Conservation (phyloP, 2,797 vertebrate genomes). For the Dicrostonyx torquatus region DNA sequence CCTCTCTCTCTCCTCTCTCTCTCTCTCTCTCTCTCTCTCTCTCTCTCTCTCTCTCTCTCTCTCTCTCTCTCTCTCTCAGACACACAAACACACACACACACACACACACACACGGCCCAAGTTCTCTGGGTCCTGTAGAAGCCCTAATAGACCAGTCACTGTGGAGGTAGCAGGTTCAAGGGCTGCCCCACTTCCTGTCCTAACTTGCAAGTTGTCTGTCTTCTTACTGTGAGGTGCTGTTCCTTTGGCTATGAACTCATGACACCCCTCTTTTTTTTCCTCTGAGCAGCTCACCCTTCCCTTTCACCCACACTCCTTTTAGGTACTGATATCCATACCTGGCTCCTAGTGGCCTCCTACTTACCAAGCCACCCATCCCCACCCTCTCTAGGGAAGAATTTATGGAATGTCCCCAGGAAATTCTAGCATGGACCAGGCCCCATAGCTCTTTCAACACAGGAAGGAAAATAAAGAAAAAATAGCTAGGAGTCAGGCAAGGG, state of each 20-base stretch:
- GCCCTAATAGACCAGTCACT: not conserved
- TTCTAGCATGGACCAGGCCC: conserved; percentile 55
- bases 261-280: not conserved
- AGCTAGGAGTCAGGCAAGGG: conserved; percentile 57
- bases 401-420: conserved; percentile 80
- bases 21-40: not conserved
- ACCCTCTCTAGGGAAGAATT: conserved; percentile 73
- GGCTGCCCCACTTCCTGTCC: conserved; percentile 3
- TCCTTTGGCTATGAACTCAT: conserved; percentile 64
- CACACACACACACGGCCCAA: not conserved
- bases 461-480: conserved; percentile 76
- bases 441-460: conserved; percentile 78
- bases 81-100: not conserved
- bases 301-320: conserved; percentile 48
- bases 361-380: not conserved
- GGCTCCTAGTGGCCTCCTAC: not conserved
- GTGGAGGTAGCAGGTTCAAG: conserved; percentile 16
- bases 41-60: not conserved
- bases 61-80: not conserved
- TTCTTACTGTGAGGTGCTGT: not conserved
- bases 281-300: conserved; percentile 17
- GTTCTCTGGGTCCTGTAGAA: not conserved
- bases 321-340: conserved; percentile 38
- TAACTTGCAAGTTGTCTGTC: not conserved
- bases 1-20: too few species aligned